Evolutionary conservation across 2,888 invertebrate genomes (phyloP).

Genomic region (Megastigmus dorsalis): DNA sequence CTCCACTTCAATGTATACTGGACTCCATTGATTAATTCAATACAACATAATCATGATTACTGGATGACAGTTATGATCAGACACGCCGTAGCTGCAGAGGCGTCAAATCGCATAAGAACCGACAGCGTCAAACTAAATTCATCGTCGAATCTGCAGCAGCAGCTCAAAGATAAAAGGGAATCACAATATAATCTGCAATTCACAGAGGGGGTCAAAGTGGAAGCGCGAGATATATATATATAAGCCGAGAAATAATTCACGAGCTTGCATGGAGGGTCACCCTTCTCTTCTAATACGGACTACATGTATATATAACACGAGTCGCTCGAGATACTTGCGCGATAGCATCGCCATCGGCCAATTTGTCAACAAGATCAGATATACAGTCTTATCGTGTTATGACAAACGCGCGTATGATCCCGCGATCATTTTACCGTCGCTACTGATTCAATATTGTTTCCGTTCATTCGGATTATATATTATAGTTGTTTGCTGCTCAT

Average conservation of each 20-base stretch:
- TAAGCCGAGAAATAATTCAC: slow-evolving; percentile 30
- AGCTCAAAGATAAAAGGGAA: slow-evolving; percentile 40
- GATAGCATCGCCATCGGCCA: slow-evolving; percentile 60
- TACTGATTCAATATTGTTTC: slow-evolving; percentile 51
- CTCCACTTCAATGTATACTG: too few species aligned
- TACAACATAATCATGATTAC: too few species aligned
- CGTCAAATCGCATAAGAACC: too few species aligned
- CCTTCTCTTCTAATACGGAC: slow-evolving; percentile 45
- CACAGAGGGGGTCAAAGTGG: slow-evolving; percentile 4
- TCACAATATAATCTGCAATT: slow-evolving; percentile 18
- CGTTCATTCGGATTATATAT: background rate
- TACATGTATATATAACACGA: too few species aligned
- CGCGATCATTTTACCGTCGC: background rate
- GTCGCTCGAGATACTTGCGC: slow-evolving; percentile 1
- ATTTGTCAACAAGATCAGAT: slow-evolving; percentile 70
- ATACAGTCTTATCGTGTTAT: slow-evolving; percentile 51
- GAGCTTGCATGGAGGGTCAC: slow-evolving; percentile 33
- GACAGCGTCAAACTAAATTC: too few species aligned
- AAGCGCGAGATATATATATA: slow-evolving; percentile 28
- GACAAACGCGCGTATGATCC: slow-evolving; percentile 14
- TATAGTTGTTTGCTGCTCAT: too few species aligned
- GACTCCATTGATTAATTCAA: too few species aligned
- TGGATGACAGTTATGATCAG: too few species aligned
- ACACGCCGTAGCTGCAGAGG: too few species aligned
- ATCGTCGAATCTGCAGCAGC: too few species aligned